Percentiles rank a stretch among this genome's conserved stretches.
phyloP scores from a whole-genome alignment of 1,140 invertebrate species.

The Dendroctonus ponderosae region DNA sequence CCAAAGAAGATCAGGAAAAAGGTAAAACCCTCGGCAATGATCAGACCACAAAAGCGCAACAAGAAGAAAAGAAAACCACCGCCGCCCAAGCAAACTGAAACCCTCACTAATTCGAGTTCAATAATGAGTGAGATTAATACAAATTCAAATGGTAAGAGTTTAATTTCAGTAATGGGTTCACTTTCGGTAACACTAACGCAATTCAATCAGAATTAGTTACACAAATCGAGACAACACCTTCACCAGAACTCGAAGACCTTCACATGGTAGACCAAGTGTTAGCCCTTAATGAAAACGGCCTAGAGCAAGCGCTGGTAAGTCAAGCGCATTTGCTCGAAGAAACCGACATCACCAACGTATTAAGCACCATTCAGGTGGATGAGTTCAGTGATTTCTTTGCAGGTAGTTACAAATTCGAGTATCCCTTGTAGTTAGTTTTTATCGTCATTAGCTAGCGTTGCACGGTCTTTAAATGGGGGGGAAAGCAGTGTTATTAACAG shows the following conservation, averaged over 20 bases:
- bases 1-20: constrained; percentile 80
- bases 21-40: constrained; percentile 67
- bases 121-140: constrained; percentile 33
- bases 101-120: constrained; percentile 33
- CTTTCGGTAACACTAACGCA: no score
- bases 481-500: no score
- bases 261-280: constrained; percentile 50
- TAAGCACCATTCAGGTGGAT: constrained; percentile 86
- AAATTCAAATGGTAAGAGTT: constrained; percentile 25
- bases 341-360: constrained; percentile 83
- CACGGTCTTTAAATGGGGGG: no score
- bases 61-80: constrained; percentile 49
- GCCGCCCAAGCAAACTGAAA: constrained; percentile 31
- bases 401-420: constrained; percentile 52
- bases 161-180: background rate
- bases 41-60: constrained; percentile 71
- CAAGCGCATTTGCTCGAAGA: constrained; percentile 66
- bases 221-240: constrained; percentile 6
- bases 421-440: background rate
- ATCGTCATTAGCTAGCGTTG: no score
- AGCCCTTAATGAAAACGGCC: constrained; percentile 45
- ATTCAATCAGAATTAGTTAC: constrained; percentile 10
- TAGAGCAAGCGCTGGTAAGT: constrained; percentile 45
- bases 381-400: constrained; percentile 88
- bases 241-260: constrained; percentile 45